Evolutionary conservation across 2,113 vertebrate species (phyloP), one percentile per base, ranked within the genome.

Genomic region (Corynorhinus townsendii): DNA sequence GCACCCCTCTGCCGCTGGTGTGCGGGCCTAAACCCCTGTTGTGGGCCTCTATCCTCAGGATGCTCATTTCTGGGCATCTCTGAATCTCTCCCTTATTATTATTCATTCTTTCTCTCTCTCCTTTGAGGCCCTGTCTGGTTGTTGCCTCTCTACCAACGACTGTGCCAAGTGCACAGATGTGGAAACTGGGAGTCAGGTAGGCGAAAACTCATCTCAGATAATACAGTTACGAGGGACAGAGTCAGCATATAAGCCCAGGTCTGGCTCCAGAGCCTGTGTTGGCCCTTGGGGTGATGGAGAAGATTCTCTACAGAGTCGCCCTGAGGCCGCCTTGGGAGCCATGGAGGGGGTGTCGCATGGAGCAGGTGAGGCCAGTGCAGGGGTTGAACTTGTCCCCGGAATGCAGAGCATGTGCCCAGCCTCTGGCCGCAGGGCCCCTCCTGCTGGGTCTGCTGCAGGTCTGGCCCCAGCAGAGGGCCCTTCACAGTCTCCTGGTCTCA

Each of bases 1-100:
- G 81, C n/a, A 86, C 64, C 45, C 54, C 56, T 86, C 86, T 64
- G 64, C 82, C 59, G 92, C 85, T 49, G 40, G 66, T 54, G 54
- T 33, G 16, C 47, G 72, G 73, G 33, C 69, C 81, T 43, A 22
- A 22, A n/a, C 80, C 15, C 81, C 86, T 49, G 8, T 45, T 69
- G 56, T 9, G 26, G 47, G 54, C 56, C n/a, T 73, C 80, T 47
- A 2, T 69, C 59, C 52, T 73, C 59, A 17, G 52, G 40, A 35
- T 5, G 40, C 76, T 87, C 12, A 3, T 80, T 43, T 90, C 64
- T 73, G 73, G 40, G 54, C 33, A 11, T 68, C 97, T 80, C 56
- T 40, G 45, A 62, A 5, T 62, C 62, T 47, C 26, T 82, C 43
- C 3, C 28, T 43, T 9, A 28, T 22, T 49, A 75, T 82, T 14